Base-by-base conservation (phyloP, 1,140 invertebrate species). In the Drosophila sp. region DNA sequence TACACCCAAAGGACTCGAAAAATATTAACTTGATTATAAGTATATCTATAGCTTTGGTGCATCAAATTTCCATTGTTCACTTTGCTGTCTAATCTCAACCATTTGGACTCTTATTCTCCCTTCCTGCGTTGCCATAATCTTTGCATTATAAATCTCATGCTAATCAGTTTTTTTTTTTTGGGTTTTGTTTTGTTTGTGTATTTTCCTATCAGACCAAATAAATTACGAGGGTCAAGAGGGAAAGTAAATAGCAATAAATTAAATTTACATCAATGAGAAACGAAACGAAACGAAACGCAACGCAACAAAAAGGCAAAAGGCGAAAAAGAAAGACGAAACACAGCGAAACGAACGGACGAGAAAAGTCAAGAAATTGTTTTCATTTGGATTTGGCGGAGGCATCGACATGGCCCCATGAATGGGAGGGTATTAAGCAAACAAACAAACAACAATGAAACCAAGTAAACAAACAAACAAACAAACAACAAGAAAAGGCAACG, bases 221-320 rank as follows among this genome's bases (percentile, higher is more conserved):
- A 87, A 87, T 89, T 77, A 83, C 73, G 65, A 56, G 67, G 83
- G 76, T 67, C 68, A 76, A 76, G 70, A 54, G 67, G 61, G 50
- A 70, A 83, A 60, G 79, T 61, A 74, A 77, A 85, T 77, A 76
- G 79, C 79, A 80, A 87, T 87, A 87, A 87, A 87, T 87, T 87
- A 80, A 89, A 83, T 83, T 56, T 87, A 89, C 84, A 87, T 89
- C 84, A 80, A 76, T 76, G 73, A 68, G 79, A 71, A 55, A 55
- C 47, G 33, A 44, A n/a, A 32, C 17, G 40, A 29, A 62, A 29
- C 23, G 30, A 40, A 32, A 25, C 40, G 17, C 17, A 35, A 35
- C 7, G 33, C 10, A 8, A 11, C 1, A 8, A 54, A 73, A 69
- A 41, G 32, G 57, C 57, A 35, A 44, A 61, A 44, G 11, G 60